These are phyloP conservation scores for Pristis pectinata DNA, from an alignment of 2,797 vertebrate genomes.

Conservation along the genomic window DNA sequence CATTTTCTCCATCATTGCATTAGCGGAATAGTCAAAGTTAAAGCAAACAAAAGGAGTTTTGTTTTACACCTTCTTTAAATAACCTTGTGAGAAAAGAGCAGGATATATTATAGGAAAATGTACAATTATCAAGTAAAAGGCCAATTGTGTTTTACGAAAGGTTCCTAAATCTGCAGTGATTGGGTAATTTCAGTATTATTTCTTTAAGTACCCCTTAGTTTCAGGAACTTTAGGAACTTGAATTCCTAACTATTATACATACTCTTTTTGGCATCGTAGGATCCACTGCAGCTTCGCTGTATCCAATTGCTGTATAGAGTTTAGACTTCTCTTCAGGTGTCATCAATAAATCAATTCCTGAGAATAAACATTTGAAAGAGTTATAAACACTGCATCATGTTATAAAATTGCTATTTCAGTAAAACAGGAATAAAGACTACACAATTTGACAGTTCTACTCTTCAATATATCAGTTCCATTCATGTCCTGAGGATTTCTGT, in stretches of 20 bases:
- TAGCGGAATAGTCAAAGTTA: not conserved
- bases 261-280: conserved; percentile 90
- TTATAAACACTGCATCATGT: not conserved
- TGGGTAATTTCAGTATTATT: not conserved
- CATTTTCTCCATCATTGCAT: not conserved
- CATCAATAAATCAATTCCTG: conserved; percentile 82
- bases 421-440: not conserved
- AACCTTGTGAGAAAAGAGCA: not conserved
- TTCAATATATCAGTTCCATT: no score
- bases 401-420: not conserved
- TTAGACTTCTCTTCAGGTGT: conserved; percentile 80
- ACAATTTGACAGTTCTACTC: not conserved
- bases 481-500: no score
- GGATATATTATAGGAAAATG: not conserved
- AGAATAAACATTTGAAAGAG: conserved; percentile 36
- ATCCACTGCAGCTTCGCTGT: conserved; percentile 84
- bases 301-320: conserved; percentile 94
- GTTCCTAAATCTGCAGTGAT: not conserved
- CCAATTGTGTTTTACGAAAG: not conserved
- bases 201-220: not conserved
- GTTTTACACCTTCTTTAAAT: not conserved
- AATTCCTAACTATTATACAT: conserved; percentile 47
- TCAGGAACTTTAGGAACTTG: not conserved
- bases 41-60: not conserved
- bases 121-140: not conserved